Base-by-base conservation (phyloP, 2,888 invertebrate genomes). In the Oscheius sp. region DNA sequence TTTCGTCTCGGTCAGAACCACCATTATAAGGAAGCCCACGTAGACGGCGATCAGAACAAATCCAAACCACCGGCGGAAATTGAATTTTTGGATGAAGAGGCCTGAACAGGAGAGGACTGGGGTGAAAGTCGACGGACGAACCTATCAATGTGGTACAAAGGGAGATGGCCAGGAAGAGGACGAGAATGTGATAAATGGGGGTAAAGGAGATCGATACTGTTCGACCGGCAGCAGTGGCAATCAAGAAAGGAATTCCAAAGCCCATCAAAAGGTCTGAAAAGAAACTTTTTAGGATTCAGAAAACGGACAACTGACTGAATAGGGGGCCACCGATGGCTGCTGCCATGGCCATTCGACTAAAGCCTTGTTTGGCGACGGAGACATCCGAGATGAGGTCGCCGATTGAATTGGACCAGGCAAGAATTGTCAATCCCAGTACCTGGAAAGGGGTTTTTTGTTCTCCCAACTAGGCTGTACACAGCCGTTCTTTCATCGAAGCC, bases 271-370 rank as follows among this genome's bases (percentile, higher is more conserved):
- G 75, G 69, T 86, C 85, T 85, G 73, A 55, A 84, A 59, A 2
- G n/a, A 49, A 55, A n/a, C 13, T 41, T 41, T 29, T 56, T 35
- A 18, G 1, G 43, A 27, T 9, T 6, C n/a, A 16, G 21, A n/a
- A 66, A 2, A 66, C 23, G 3, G 35, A 6, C 35, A 35, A 35
- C 69, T 76, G 90, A 92, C 92, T 93, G 85, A 93, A 92, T 73
- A 93, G 89, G 0, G 93, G 93, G 5, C 93, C 92, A 18, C 93
- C 93, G 85, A 92, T 92, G 75, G 92, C 93, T 0, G 93, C 93
- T 0, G 92, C 91, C 83, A 92, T 91, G 0, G 92, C 93, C 92
- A 93, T 93, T 73, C 91, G 90, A 0, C 92, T 91, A 85, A 91
- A 92, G 1, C 93, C 93, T 81, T 91, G 91, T 66, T 89, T 89